A percentile compares a stretch with the other conserved stretches of the same genome.
phyloP scores from a whole-genome alignment of 2,888 invertebrate genomes.

The Drosophila subsilvestris region DNA sequence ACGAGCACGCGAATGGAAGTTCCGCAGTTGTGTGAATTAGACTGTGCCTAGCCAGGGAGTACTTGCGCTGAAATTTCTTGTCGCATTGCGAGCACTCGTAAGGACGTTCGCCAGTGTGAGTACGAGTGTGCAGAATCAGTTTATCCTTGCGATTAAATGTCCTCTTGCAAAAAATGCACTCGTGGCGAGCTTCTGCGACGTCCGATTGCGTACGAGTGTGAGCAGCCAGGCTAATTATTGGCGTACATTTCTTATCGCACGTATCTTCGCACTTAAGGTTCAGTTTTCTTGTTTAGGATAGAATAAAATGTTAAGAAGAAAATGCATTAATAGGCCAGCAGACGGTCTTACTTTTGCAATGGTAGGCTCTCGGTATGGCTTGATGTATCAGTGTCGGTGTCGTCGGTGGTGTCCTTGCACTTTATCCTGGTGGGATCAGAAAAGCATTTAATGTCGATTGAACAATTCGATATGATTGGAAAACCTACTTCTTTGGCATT shows the following conservation, averaged over 20 bases:
- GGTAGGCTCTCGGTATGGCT: neutral
- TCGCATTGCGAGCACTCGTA: neutral
- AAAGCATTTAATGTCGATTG: neutral
- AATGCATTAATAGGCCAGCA: neutral
- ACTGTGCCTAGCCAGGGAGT: no score
- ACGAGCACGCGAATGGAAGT: neutral
- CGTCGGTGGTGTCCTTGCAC: neutral
- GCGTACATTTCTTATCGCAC: no score
- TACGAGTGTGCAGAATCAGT: neutral
- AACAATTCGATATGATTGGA: neutral
- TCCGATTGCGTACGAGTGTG: no score
- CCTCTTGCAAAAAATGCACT: neutral
- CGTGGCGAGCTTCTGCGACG: no score
- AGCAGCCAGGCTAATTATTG: no score
- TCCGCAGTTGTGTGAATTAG: no score
- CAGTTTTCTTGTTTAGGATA: neutral
- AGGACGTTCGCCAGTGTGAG: neutral
- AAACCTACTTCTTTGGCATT: neutral
- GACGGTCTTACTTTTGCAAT: neutral
- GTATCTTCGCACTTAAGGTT: neutral
- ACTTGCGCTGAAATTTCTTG: no score
- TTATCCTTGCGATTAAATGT: fast-evolving
- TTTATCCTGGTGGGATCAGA: neutral
- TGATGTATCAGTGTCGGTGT: neutral
- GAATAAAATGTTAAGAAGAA: neutral